Evolutionary conservation across 2,888 invertebrate genomes (phyloP), one percentile per base, ranked within the genome.

Genomic region (Euphydryas editha): DNA sequence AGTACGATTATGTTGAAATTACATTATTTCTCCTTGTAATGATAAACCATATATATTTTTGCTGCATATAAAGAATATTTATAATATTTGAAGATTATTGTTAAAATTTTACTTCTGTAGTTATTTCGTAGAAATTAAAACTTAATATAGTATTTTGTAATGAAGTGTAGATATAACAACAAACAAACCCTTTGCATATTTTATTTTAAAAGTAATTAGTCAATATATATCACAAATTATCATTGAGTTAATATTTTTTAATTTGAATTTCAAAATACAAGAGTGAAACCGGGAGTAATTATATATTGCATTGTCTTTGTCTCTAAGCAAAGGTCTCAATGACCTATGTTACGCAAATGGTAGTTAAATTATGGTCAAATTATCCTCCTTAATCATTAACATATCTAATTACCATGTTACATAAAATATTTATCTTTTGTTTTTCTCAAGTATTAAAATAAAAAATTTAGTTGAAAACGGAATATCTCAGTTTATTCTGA

Each of bases 331-430:
- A 56, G 62, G 56, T 62, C 62, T 56, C 47, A 37, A 21, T 36
- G 62, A 57, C 56, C 62, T 13, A 46, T 36, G 13, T 62, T 62
- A 62, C 62, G 62, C 37, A 46, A 36, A 10, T n/a, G 21, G 18
- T 30, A 46, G 24, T 44, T 17, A 62, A 57, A 47, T 63, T 63
- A 47, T 42, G 8, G 24, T 36, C 54, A 36, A 54, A 54, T 54
- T 54, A 54, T 36, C 36, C 42, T 58, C 51, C 49, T 58, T 42
- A 58, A 58, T 58, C 24, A 58, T 58, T 42, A 51, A 42, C 54
- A 58, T 20, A 58, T 49, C 20, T 63, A 58, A 63, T 63, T 63
- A 42, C 63, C 18, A 58, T 58, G 57, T 58, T 47, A 42, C 15
- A 49, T 42, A 30, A 1, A 30, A 30, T 30, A 18, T 21, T 54